Evolutionary conservation across 1,140 invertebrate species (phyloP), one percentile per base, ranked within the genome.

Genomic region (Dendrolimus punctatus): DNA sequence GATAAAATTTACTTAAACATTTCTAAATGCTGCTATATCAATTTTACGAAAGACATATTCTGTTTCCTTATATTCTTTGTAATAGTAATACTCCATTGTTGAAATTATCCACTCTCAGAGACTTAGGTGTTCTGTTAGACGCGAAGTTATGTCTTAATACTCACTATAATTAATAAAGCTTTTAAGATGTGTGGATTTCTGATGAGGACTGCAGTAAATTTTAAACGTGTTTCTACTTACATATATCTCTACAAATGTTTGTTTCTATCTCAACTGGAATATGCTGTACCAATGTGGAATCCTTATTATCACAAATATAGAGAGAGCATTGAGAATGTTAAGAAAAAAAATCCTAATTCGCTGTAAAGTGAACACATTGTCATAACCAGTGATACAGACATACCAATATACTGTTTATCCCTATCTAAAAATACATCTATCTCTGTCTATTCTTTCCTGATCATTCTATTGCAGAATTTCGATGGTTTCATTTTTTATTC

Each of bases 11-110:
- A 62, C 1, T 40, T 69, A 6, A 69, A 50, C 43, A 9, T 63
- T 38, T n/a, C 23, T 7, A 66, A 70, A 54, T 73, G 70, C 54
- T 42, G 55, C 9, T 38, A 10, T 5, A 64, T 73, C 6, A 64
- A 46, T 2, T 71, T 73, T 40, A 10, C 6, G 5, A 40, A 49
- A 49, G 51, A 51, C 23, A 51, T 39, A 52, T 44, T 8, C 7
- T 39, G 6, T 51, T 43, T 8, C 6, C 43, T 36, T 51, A 57
- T 23, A 23, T 3, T 23, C 23, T 23, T 42, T n/a, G 5, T 39
- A 23, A 49, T 5, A 23, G 40, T 23, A 53, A 52, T 45, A 9
- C 8, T 7, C n/a, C 8, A 4, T 43, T 57, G n/a, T 40, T 4
- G 23, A 52, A 45, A 39, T 5, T 49, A 7, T 36, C 36, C 44